A percentile compares a stretch with the other conserved stretches of the same genome.
Evolutionary conservation across 92 coral and sea anemone species (phyloP).

Genomic region (Zoanthus sociatus): DNA sequence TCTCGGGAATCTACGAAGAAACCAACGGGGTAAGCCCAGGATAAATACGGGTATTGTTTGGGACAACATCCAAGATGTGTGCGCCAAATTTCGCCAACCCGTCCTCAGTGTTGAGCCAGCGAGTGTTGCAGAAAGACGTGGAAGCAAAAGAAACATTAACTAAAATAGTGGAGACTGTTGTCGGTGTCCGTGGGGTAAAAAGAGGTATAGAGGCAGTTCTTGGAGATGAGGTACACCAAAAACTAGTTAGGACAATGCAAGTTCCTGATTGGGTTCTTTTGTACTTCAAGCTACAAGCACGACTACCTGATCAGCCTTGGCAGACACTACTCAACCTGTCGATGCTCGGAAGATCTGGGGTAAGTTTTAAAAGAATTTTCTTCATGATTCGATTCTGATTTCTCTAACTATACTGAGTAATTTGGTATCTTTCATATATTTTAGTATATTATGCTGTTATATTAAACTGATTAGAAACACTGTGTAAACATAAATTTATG

Average conservation of each 20-base stretch:
- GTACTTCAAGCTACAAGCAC: slow-evolving; percentile 5
- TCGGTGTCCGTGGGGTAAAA: slow-evolving; percentile 9
- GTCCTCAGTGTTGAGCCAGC: slow-evolving; percentile 10
- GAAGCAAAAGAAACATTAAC: not conserved
- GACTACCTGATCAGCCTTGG: slow-evolving; percentile 8
- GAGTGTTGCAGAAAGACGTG: not conserved
- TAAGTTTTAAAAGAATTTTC: not conserved
- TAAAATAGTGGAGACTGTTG: slow-evolving; percentile 13
- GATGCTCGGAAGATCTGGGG: slow-evolving; percentile 17
- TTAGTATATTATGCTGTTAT: no score
- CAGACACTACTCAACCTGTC: slow-evolving; percentile 13
- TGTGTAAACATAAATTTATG: no score
- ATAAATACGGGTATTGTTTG: not conserved
- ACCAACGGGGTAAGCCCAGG: not conserved
- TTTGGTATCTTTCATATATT: no score
- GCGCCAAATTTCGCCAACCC: slow-evolving; percentile 1
- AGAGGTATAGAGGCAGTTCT: slow-evolving; percentile 3
- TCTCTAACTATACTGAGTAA: no score
- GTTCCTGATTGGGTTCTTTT: not conserved
- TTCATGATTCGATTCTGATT: no score
- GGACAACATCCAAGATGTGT: slow-evolving; percentile 21
- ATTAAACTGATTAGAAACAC: no score
- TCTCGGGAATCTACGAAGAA: no score
- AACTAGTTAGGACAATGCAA: not conserved
- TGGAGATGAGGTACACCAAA: slow-evolving; percentile 5